Conservation (phyloP, 2,113 vertebrate genomes). For the Aix galericulata region DNA sequence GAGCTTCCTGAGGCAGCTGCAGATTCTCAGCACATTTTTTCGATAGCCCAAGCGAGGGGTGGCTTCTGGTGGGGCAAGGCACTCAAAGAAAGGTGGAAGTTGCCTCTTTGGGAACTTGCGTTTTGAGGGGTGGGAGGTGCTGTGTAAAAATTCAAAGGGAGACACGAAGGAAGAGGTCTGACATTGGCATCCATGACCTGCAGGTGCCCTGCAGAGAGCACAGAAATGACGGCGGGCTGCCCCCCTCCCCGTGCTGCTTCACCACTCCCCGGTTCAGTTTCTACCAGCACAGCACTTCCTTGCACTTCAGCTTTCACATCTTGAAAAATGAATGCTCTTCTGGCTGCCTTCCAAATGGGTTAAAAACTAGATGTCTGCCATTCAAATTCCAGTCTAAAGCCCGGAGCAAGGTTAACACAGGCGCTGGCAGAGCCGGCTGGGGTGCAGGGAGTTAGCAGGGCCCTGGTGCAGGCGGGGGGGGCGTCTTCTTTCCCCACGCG, state of each 20-base stretch:
- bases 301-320: neutral
- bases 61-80: neutral
- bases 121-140: neutral
- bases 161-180: neutral
- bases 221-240: neutral
- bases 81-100: neutral
- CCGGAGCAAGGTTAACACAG: neutral
- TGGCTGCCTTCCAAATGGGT: neutral
- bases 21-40: neutral
- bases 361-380: neutral
- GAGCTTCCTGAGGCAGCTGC: neutral
- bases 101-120: fast-evolving
- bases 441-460: neutral
- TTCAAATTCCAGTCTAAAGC: neutral
- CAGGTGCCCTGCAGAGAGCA: neutral
- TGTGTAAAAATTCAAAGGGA: neutral
- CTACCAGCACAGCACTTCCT: neutral
- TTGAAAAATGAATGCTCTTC: neutral
- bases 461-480: neutral
- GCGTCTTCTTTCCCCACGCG: fast-evolving
- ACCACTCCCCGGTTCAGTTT: neutral
- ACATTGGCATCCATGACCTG: neutral
- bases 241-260: neutral
- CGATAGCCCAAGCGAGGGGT: neutral
- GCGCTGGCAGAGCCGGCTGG: neutral